Evolutionary conservation across 2,888 invertebrate genomes (phyloP).

Genomic region (Didymodactylos carnosus): DNA sequence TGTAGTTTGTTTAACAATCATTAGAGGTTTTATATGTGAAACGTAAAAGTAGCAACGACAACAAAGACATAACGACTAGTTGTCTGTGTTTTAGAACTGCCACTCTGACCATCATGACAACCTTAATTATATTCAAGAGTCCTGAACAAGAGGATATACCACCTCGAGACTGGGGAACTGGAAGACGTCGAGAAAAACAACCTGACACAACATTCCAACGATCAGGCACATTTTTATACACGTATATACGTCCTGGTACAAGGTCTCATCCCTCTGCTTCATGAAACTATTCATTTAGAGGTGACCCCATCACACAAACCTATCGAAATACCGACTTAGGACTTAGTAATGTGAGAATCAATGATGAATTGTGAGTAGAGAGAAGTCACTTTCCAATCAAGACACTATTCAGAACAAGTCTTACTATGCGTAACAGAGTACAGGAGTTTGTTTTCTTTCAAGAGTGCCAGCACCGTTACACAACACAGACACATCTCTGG

Average conservation of each 20-base stretch:
- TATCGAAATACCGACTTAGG: conserved; percentile 26
- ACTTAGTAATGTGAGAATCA: conserved; percentile 25
- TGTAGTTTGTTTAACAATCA: no score
- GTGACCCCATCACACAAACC: conserved; percentile 21
- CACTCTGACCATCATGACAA: no score
- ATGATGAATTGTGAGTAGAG: conserved; percentile 30
- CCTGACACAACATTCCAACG: no score
- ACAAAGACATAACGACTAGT: no score
- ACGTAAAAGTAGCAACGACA: no score
- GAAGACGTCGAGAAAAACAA: background rate
- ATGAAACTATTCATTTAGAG: conserved; percentile 17
- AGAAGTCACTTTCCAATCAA: background rate
- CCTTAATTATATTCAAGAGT: no score
- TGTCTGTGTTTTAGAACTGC: no score
- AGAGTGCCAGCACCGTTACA: conserved; percentile 9
- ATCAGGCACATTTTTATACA: background rate
- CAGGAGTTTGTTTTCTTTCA: background rate
- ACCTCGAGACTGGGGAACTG: background rate
- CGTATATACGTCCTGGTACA: no score
- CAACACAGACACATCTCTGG: background rate
- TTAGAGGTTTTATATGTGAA: no score
- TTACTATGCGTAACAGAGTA: no score
- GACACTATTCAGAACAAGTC: no score
- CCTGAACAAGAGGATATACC: background rate
- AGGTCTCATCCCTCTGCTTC: no score